Conservation (phyloP, 2,113 vertebrate genomes). For the Pelvicachromis taeniatus region DNA sequence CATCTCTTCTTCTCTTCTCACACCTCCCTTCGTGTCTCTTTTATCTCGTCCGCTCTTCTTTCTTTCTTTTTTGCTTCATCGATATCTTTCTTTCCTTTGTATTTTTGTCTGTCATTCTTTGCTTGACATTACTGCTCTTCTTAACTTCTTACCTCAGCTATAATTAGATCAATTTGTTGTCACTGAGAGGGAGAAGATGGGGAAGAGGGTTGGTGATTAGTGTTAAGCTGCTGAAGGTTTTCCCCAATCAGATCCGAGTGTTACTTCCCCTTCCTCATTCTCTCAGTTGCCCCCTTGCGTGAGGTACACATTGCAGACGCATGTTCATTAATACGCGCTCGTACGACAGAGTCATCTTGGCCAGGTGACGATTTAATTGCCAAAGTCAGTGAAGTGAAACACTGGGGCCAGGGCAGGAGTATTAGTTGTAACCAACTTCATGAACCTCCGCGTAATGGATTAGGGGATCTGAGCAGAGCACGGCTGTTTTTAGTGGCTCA, state of each 20-base stretch:
- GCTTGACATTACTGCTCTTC: background rate
- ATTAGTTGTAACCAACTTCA: background rate
- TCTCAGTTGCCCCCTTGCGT: background rate
- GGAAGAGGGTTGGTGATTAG: conserved; percentile 11
- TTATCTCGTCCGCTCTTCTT: background rate
- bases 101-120: background rate
- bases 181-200: background rate
- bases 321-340: background rate
- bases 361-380: conserved; percentile 62
- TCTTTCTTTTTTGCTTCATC: background rate
- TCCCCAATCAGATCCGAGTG: background rate
- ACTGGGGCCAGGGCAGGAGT: background rate
- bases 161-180: conserved; percentile 42
- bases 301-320: background rate
- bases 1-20: conserved; percentile 6
- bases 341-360: background rate
- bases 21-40: background rate
- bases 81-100: background rate
- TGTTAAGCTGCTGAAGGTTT: conserved; percentile 26
- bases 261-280: conserved; percentile 6
- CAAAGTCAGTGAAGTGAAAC: conserved; percentile 42
- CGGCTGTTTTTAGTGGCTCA: background rate
- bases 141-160: background rate
- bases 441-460: conserved; percentile 17
- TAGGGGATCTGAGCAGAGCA: conserved; percentile 17